Percentiles rank a stretch among this genome's conserved stretches.
These are phyloP conservation scores for Emydura subglobosa DNA, from an alignment of 2,113 vertebrate genomes.

Conservation along the genomic window DNA sequence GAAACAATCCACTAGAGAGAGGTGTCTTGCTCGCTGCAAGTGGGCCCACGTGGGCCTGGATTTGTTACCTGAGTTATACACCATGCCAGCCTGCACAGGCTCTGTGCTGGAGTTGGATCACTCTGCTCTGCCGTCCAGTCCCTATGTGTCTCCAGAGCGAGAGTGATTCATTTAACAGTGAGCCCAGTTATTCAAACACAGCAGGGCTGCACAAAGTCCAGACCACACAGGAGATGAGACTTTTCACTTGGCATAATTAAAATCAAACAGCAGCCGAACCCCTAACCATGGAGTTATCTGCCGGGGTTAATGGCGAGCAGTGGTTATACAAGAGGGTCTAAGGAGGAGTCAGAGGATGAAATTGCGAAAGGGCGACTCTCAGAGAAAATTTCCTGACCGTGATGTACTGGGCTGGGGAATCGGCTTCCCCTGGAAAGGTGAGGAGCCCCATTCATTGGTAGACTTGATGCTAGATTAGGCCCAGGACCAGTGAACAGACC, in stretches of 20 bases:
- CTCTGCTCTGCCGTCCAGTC: neutral
- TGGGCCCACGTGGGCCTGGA: neutral
- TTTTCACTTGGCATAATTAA: neutral
- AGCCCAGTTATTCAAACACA: neutral
- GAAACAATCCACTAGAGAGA: neutral
- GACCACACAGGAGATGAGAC: neutral
- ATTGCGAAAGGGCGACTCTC: neutral
- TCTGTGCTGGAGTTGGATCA: neutral
- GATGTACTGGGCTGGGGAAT: too few species aligned
- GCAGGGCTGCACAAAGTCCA: neutral
- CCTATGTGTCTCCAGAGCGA: too few species aligned
- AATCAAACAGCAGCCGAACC: neutral
- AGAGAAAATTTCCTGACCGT: too few species aligned
- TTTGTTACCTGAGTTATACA: too few species aligned
- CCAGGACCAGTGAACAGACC: neutral
- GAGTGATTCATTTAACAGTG: neutral
- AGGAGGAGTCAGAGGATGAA: neutral
- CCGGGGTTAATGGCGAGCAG: neutral
- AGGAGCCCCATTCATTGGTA: neutral
- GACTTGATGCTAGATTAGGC: neutral
- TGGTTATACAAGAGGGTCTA: neutral
- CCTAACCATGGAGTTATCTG: neutral
- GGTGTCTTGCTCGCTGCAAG: neutral
- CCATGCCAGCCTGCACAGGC: neutral
- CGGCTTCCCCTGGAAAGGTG: neutral